A percentile compares a stretch with the other conserved stretches of the same genome.
Conservation (phyloP, 2,797 vertebrate species). For the Artibeus lituratus region DNA sequence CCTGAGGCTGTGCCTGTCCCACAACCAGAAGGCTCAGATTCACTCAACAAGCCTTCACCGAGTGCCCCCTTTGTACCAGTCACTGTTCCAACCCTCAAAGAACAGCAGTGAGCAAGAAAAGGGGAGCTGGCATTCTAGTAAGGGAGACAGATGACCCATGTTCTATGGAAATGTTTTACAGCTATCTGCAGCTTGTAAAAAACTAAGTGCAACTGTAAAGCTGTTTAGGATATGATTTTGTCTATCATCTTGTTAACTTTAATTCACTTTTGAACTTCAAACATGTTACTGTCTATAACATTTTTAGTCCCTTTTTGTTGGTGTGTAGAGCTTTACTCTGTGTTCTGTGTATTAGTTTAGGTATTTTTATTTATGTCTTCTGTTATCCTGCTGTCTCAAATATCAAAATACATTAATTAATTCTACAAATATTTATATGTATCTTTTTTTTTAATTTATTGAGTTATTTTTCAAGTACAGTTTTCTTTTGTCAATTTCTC, state of each 20-base stretch:
- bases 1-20: neutral
- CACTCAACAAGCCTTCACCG: neutral
- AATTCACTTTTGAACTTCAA: neutral
- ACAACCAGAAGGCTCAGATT: neutral
- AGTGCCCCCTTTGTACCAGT: neutral
- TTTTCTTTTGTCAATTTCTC: no score
- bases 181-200: neutral
- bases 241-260: neutral
- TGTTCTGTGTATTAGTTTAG: neutral
- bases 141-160: neutral
- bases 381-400: neutral
- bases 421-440: neutral
- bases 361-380: neutral
- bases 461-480: no score
- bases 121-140: neutral
- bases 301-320: neutral
- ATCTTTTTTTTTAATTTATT: no score
- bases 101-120: neutral
- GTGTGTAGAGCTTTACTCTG: neutral
- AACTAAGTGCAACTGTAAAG: neutral
- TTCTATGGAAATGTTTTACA: neutral
- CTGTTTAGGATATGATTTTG: neutral
- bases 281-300: neutral
- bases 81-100: neutral
- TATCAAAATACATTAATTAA: neutral